A percentile compares a stretch with the other conserved stretches of the same genome.
phyloP scores from a whole-genome alignment of 2,797 vertebrate species.

The Eidolon dupreanum region DNA sequence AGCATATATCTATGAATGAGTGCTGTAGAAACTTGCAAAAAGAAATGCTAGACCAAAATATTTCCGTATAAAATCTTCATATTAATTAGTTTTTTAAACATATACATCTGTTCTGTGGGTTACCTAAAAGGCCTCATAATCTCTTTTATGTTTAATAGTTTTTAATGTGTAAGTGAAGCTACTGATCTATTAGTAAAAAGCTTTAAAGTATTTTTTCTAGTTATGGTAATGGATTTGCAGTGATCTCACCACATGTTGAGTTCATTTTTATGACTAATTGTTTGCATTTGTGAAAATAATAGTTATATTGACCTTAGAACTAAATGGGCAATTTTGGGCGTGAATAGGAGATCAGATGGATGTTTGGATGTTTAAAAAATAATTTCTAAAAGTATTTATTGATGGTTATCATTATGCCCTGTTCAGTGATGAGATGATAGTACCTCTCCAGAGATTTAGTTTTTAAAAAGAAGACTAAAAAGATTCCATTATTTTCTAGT shows the following conservation, averaged over 20 bases:
- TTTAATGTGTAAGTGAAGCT: not conserved
- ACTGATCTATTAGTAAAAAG: not conserved
- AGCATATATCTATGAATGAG: not conserved
- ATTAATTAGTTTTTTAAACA: not conserved
- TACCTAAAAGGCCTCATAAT: not conserved
- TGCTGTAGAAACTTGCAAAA: not conserved
- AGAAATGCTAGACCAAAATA: not conserved
- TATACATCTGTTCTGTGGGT: not conserved
- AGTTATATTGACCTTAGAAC: not conserved
- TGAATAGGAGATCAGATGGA: not conserved
- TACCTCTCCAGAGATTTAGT: not conserved
- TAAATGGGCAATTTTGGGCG: not conserved
- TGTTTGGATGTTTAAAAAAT: not conserved
- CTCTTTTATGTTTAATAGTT: slow-evolving; percentile 20
- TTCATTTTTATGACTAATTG: not conserved
- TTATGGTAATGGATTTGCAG: not conserved
- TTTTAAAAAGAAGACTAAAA: not conserved
- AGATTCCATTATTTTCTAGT: not conserved
- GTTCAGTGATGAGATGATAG: not conserved
- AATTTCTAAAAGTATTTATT: not conserved
- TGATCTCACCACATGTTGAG: not conserved
- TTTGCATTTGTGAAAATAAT: slow-evolving; percentile 3
- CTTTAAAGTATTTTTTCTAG: not conserved
- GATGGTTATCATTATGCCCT: not conserved
- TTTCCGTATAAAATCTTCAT: not conserved